Percentiles rank a stretch among this genome's conserved stretches.
Conservation (phyloP, 2,113 vertebrate genomes). For the Empidonax alnorum region DNA sequence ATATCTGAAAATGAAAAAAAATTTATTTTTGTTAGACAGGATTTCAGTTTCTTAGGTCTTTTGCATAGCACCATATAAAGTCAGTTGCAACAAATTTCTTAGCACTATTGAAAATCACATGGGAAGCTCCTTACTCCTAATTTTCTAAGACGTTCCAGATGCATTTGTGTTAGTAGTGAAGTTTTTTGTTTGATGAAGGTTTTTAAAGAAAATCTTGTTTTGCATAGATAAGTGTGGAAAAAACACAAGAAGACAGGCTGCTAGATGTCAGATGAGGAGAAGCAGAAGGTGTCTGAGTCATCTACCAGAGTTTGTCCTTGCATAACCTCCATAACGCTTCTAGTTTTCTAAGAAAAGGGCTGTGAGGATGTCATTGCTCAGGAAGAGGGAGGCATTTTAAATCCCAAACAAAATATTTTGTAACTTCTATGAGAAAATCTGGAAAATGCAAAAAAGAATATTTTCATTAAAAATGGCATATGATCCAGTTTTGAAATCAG, state of each 20-base stretch:
- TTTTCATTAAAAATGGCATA: neutral
- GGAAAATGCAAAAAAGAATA: neutral
- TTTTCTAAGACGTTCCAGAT: neutral
- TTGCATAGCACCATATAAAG: neutral
- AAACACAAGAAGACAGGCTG: neutral
- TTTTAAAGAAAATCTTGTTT: neutral
- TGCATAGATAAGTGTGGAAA: neutral
- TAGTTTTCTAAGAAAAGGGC: constrained; percentile 3
- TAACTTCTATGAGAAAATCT: neutral
- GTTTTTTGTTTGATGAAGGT: neutral
- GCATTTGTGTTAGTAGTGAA: neutral
- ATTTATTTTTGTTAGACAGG: neutral
- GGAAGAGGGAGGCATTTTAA: neutral
- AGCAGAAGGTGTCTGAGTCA: constrained; percentile 37
- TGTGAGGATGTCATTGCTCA: neutral
- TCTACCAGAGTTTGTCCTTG: neutral
- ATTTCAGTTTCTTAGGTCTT: neutral
- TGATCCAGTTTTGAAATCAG: neutral
- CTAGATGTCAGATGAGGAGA: constrained; percentile 23
- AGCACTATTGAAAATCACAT: neutral
- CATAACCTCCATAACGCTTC: neutral
- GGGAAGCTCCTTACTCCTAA: neutral
- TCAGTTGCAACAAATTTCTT: neutral
- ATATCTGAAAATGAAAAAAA: neutral
- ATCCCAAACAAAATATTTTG: neutral